A percentile compares a stretch with the other conserved stretches of the same genome.
Evolutionary conservation across 2,113 vertebrate genomes (phyloP).

Genomic region (Lepus europaeus): DNA sequence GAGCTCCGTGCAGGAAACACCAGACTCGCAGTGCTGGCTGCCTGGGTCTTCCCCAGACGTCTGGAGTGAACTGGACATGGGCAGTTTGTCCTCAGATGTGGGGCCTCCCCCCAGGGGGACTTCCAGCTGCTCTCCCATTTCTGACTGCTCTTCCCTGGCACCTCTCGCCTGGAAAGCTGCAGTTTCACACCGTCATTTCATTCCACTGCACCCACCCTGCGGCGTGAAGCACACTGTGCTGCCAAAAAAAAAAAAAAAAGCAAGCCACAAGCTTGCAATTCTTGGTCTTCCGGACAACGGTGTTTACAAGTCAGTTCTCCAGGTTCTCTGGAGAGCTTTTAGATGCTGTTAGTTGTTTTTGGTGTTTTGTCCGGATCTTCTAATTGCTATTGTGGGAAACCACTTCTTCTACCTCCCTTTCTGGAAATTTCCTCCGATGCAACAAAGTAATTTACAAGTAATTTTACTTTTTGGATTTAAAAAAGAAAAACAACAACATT

Average conservation of each 20-base stretch:
- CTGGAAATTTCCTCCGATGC: neutral
- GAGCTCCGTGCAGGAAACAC: neutral
- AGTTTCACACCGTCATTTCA: neutral
- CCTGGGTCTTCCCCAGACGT: neutral
- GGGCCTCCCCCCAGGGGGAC: neutral
- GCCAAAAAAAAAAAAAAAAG: neutral
- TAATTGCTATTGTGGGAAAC: neutral
- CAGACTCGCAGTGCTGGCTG: neutral
- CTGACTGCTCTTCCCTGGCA: neutral
- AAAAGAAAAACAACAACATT: neutral
- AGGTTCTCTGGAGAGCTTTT: neutral
- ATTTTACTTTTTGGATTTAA: neutral
- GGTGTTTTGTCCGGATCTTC: neutral
- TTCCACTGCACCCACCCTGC: neutral
- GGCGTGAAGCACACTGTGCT: neutral
- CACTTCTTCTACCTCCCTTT: neutral
- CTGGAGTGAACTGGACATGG: neutral
- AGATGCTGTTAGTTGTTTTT: neutral
- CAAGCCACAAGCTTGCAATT: neutral
- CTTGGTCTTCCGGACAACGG: neutral
- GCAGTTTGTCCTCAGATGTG: neutral
- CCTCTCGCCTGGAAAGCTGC: neutral
- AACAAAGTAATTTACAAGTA: constrained; percentile 34
- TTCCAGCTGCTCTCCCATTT: neutral
- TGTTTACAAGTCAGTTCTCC: neutral